phyloP scores from a whole-genome alignment of 2,113 vertebrate genomes.

The Cromileptes altivelis region DNA sequence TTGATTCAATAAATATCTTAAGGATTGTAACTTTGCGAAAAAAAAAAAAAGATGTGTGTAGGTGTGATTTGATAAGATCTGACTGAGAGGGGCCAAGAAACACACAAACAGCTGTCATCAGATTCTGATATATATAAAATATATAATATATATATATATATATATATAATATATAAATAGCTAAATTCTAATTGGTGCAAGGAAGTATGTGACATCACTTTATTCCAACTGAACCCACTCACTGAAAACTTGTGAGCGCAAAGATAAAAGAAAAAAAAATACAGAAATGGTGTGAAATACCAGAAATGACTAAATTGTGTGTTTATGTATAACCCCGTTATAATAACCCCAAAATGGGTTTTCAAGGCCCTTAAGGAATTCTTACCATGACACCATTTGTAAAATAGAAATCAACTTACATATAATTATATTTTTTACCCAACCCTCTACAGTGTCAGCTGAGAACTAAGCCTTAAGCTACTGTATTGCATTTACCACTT shows the following conservation, averaged over 20 bases:
- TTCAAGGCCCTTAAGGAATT: background rate
- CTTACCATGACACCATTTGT: background rate
- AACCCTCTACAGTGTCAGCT: slow-evolving; percentile 19
- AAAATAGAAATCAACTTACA: slow-evolving; percentile 5
- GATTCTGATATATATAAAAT: background rate
- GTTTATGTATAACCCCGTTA: background rate
- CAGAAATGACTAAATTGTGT: background rate
- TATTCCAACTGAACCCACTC: background rate
- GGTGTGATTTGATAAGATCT: background rate
- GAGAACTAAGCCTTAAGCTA: slow-evolving; percentile 14
- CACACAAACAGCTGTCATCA: background rate
- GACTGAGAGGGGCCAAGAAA: background rate
- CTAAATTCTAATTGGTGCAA: background rate
- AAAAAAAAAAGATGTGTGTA: background rate
- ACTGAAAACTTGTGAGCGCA: background rate
- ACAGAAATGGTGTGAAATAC: background rate
- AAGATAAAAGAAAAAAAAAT: background rate
- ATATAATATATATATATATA: no score
- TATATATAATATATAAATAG: no score
- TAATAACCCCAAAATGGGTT: background rate
- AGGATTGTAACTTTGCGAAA: background rate
- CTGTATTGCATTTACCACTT: slow-evolving; percentile 51
- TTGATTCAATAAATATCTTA: background rate
- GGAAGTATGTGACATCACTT: background rate
- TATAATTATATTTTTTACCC: slow-evolving; percentile 17